phyloP scores from a whole-genome alignment of 2,797 vertebrate species.

The Xenopus petersii region DNA sequence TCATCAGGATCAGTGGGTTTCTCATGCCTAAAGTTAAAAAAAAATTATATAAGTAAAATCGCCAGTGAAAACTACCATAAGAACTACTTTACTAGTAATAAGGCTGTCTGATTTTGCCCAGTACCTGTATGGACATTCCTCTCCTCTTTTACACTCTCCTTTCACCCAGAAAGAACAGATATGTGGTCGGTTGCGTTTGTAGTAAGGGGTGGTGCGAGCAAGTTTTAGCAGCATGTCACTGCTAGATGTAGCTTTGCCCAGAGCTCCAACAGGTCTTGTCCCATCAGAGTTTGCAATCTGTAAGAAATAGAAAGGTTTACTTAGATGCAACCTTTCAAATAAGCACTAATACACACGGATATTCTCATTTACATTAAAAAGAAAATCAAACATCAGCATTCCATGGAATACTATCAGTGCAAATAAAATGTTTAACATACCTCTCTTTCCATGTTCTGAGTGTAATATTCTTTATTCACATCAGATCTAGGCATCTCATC shows the following conservation, averaged over 20 bases:
- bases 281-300: slow-evolving; percentile 92
- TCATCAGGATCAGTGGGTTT: slow-evolving; percentile 97
- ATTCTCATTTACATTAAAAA: not conserved
- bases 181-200: slow-evolving; percentile 96
- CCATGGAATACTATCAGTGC: not conserved
- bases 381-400: not conserved
- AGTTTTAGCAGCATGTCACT: slow-evolving; percentile 97
- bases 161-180: slow-evolving; percentile 99
- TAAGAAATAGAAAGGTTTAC: not conserved
- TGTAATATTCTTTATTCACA: slow-evolving; percentile 98
- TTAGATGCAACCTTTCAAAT: not conserved
- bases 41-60: not conserved
- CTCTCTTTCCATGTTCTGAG: slow-evolving; percentile 98
- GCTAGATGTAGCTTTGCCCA: slow-evolving; percentile 90
- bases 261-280: slow-evolving; percentile 82
- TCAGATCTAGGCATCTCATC: slow-evolving; percentile 96
- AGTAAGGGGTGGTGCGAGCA: slow-evolving; percentile 94
- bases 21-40: slow-evolving; percentile 76
- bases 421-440: slow-evolving; percentile 55
- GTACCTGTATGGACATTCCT: slow-evolving; percentile 97
- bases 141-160: slow-evolving; percentile 96
- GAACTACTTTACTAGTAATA: no score
- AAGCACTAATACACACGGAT: not conserved
- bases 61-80: not conserved
- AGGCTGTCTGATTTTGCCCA: not conserved